Conservation (phyloP, 2,797 vertebrate genomes). For the Gadopsis marmoratus region DNA sequence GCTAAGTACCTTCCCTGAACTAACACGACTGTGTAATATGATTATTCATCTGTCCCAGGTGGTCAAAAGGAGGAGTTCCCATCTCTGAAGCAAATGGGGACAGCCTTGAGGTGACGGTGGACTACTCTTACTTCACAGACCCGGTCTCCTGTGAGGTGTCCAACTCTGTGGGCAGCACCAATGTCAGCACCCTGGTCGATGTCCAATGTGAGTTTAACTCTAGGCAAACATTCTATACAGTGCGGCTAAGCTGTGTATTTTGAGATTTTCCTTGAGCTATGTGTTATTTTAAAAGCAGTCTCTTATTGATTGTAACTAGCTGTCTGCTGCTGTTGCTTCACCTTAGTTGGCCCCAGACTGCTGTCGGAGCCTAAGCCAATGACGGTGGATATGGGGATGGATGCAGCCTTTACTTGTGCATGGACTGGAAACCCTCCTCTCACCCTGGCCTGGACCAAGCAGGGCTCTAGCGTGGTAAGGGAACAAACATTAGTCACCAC, state of each 20-base stretch:
- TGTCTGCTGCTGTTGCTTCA: conserved; percentile 36
- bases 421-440: conserved; percentile 94
- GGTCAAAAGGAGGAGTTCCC: conserved; percentile 92
- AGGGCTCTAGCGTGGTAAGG: conserved; percentile 88
- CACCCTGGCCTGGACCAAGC: conserved; percentile 93
- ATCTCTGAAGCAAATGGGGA: conserved; percentile 91
- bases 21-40: conserved; percentile 64
- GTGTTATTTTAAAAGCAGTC: conserved; percentile 29
- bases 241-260: conserved; percentile 6
- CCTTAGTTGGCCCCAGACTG: conserved; percentile 90
- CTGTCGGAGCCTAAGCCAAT: conserved; percentile 88
- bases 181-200: conserved; percentile 92
- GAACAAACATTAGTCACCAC: conserved; percentile 41
- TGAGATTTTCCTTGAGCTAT: conserved; percentile 1
- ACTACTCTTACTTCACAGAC: conserved; percentile 92
- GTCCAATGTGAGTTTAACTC: conserved; percentile 89
- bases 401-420: conserved; percentile 91
- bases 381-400: conserved; percentile 89
- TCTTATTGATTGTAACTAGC: conserved; percentile 51
- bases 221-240: not conserved
- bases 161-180: conserved; percentile 93
- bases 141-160: conserved; percentile 94
- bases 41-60: conserved; percentile 82
- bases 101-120: conserved; percentile 90
- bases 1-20: conserved; percentile 57